Evolutionary conservation across 2,888 invertebrate species (phyloP).

Genomic region (Ormyrus labotus): DNA sequence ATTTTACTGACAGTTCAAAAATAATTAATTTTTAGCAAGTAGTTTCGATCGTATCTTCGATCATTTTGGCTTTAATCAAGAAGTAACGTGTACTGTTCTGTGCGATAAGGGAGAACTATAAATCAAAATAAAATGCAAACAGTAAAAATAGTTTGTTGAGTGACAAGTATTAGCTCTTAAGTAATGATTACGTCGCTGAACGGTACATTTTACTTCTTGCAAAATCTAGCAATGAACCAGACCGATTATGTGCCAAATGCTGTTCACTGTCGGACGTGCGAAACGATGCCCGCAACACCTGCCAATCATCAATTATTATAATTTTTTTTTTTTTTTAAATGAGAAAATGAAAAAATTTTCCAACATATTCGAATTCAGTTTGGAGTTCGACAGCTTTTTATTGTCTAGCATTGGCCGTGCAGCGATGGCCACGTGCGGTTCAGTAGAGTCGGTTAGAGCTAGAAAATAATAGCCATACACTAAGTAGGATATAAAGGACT

Average conservation of each 20-base stretch:
- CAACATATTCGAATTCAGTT: constrained; percentile 56
- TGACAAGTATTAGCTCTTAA: too few species aligned
- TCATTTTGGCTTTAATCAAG: constrained; percentile 24
- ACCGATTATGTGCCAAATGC: constrained; percentile 70
- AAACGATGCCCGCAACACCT: constrained; percentile 72
- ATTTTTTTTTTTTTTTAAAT: constrained; percentile 60
- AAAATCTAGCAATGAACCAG: constrained; percentile 65
- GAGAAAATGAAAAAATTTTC: constrained; percentile 41
- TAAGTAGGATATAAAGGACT: constrained; percentile 71
- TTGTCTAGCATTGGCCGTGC: constrained; percentile 68
- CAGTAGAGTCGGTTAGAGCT: constrained; percentile 73
- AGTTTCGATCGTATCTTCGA: constrained; percentile 29
- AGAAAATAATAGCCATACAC: constrained; percentile 72
- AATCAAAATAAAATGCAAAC: neutral
- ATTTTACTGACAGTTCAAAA: constrained; percentile 7
- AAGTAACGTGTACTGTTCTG: constrained; percentile 13
- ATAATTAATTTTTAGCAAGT: neutral
- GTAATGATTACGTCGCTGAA: neutral
- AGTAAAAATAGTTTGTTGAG: too few species aligned
- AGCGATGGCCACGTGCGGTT: constrained; percentile 71
- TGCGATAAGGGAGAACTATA: neutral
- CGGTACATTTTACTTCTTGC: constrained; percentile 36
- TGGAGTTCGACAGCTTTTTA: constrained; percentile 66
- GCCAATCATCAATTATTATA: constrained; percentile 70
- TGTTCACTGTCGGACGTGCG: constrained; percentile 68